Percentiles rank a stretch among this genome's conserved stretches.
Conservation (phyloP, 2,888 invertebrate species). For the Thereva unica region DNA sequence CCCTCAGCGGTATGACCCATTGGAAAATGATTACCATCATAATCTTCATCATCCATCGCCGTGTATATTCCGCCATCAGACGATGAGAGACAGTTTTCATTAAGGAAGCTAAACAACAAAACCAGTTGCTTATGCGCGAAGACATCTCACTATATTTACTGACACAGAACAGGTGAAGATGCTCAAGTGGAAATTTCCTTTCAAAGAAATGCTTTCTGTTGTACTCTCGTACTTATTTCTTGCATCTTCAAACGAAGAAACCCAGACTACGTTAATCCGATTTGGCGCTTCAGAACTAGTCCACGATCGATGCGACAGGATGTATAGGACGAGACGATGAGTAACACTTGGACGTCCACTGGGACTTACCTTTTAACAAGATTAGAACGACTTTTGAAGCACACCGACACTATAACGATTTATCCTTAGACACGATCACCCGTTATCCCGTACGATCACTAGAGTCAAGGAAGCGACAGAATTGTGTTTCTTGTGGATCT, state of each 20-base stretch:
- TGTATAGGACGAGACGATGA: too few species aligned
- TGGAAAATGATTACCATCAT: neutral
- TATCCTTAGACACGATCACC: too few species aligned
- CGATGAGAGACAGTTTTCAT: conserved; percentile 16
- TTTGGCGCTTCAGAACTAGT: too few species aligned
- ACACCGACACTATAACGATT: too few species aligned
- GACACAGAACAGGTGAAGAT: conserved; percentile 18
- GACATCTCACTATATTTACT: conserved; percentile 9
- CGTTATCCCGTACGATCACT: neutral
- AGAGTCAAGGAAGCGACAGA: conserved; percentile 7
- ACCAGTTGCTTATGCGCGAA: neutral
- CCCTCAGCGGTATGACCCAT: neutral
- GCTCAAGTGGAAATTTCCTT: neutral
- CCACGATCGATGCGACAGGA: too few species aligned
- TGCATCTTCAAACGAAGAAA: neutral
- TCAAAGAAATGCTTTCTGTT: conserved; percentile 6
- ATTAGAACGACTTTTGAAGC: too few species aligned
- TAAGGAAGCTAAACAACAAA: conserved; percentile 31
- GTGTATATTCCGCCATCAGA: neutral
- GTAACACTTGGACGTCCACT: too few species aligned
- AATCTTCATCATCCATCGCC: neutral
- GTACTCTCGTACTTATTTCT: neutral
- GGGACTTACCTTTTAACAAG: too few species aligned
- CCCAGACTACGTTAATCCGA: neutral
- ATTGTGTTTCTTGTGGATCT: neutral